Base-by-base conservation (phyloP, 92 coral and sea anemone genomes). In the Porites evermanni region DNA sequence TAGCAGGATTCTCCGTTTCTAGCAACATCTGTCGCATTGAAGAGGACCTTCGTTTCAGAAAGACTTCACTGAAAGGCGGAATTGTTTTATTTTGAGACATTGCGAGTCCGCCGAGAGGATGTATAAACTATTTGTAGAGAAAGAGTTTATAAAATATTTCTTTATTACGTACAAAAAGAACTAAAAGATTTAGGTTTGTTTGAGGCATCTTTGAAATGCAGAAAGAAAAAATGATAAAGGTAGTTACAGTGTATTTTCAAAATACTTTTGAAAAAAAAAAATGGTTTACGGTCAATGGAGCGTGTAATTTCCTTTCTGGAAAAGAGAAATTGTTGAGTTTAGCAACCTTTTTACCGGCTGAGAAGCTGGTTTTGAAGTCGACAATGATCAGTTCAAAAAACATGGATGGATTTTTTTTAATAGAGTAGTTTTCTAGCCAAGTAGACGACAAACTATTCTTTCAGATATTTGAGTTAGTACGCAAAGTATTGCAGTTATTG, bases 391-490 rank as follows among this genome's bases (percentile, higher is more conserved):
- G 5, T 11, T 56, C 17, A 11, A 56, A 56, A 56, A 56, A 11
- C 12, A 56, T 56, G 61, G 61, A 12, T 56, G 61, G 47, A 38
- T 38, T 38, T 38, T 38, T 79, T 38, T 38, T 38, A 38, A 38
- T 38, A 38, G 47, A 38, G 47, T 38, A 38, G 47, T 38, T 38
- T 38, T 38, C 47, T 4, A 38, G 47, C 47, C 47, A 38, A 38
- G 47, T 38, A 38, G 47, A 38, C 6, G 47, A 38, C 47, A 38
- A 38, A 38, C 47, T 38, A 38, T 38, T 38, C 47, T 38, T 38
- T 38, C 82, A 88, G 74, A 88, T 88, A 87, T 87, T 84, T 83
- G 91, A 79, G 17, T 59, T 59, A 38, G 6, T 38, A 38, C 47
- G 6, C 47, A 38, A 38, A 38, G 47, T 38, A 38, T 38, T 38